These are phyloP conservation scores for Hyles lineata DNA, from an alignment of 2,888 invertebrate species.

Conservation along the genomic window DNA sequence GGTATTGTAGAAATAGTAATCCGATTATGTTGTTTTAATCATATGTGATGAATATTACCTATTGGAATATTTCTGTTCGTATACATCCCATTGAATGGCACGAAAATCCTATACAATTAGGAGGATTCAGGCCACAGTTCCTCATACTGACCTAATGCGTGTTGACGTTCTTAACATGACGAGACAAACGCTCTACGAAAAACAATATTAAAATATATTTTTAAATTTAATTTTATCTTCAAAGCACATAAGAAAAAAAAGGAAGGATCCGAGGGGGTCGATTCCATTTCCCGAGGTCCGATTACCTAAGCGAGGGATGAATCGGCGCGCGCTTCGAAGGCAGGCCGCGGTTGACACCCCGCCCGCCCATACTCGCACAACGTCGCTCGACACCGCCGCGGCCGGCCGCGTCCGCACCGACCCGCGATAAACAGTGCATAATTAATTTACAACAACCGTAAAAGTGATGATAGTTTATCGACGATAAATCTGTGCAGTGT, in stretches of 20 bases:
- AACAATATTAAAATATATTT: too few relatives aligned
- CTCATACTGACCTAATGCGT: too few relatives aligned
- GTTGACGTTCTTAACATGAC: too few relatives aligned
- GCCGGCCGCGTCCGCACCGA: conserved; percentile 65
- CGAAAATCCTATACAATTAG: too few relatives aligned
- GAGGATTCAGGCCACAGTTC: too few relatives aligned
- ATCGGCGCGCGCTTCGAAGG: conserved; percentile 64
- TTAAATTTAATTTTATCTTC: too few relatives aligned
- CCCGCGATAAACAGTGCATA: conserved; percentile 69
- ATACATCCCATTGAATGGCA: too few relatives aligned
- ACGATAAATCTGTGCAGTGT: conserved; percentile 82
- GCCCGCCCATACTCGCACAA: conserved; percentile 71
- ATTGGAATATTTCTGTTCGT: too few relatives aligned
- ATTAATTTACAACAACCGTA: conserved; percentile 82
- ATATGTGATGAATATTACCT: too few relatives aligned
- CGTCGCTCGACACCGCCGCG: conserved; percentile 69
- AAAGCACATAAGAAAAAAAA: conserved; percentile 1
- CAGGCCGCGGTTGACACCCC: conserved; percentile 55
- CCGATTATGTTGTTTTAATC: neutral
- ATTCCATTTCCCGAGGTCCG: conserved; percentile 50
- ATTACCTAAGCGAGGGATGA: conserved; percentile 56
- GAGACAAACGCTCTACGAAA: too few relatives aligned
- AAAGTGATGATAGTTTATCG: conserved; percentile 84
- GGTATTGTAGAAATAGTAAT: neutral
- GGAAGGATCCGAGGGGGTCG: conserved; percentile 50